Base-by-base conservation (phyloP, 2,888 invertebrate genomes). In the Thecophora atra region DNA sequence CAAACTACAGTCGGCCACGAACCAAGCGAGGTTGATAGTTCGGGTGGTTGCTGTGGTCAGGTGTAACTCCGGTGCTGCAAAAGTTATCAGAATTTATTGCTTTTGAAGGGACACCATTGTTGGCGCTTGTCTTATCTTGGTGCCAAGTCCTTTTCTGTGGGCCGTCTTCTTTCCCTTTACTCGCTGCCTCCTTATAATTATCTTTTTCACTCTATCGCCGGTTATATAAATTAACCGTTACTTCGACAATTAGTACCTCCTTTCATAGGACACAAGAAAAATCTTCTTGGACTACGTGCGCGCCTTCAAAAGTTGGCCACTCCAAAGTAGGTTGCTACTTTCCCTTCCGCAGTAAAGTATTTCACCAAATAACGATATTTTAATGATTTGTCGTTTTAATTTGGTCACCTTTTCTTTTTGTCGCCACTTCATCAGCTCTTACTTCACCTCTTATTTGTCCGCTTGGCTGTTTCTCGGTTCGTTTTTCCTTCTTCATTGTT, bases 341-440 rank as follows among this genome's bases (percentile, higher is more conserved):
- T 37, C 13, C 17, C 47, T 5, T 44, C 44, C n/a, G 11, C 47
- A 6, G 47, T 8, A 37, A 17, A 47, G 47, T 47, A 17, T 37
- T 11, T 47, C 47, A 4, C 47, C 47, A n/a, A 47, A 37, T 11
- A 37, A 37, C 37, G 47, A n/a, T 47, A 47, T 47, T 47, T 47
- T 47, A n/a, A 47, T 47, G 47, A 47, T 47, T 47, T 47, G 47
- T 47, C 15, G 47, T 47, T 47, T 47, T 47, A 47, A 47, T 47
- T 47, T 47, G 47, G 15, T 11, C 47, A 47, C 47, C 37, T 37
- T 37, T 37, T 37, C 37, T 37, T 37, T 30, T 37, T 37, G 37
- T 37, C 37, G 37, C 37, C 37, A 37, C 37, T 37, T 37, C 37
- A 8, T 37, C 37, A 37, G 37, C 37, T 37, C 37, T 6, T 37